phyloP scores from a whole-genome alignment of 2,797 vertebrate species.

The Micrastur ruficollis region DNA sequence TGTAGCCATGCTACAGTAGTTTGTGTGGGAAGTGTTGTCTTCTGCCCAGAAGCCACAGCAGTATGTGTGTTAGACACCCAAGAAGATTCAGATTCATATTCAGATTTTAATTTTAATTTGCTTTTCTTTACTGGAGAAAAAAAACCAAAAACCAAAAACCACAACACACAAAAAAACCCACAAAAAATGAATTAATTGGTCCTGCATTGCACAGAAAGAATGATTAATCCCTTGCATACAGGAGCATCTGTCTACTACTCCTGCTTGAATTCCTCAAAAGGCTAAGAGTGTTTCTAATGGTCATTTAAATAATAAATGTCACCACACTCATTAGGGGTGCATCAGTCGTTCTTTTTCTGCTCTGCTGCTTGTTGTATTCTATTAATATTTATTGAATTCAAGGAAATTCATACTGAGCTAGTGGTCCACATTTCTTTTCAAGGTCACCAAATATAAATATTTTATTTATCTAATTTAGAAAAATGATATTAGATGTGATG shows the following conservation, averaged over 20 bases:
- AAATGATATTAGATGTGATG: neutral
- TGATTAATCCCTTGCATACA: conserved; percentile 27
- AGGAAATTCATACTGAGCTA: conserved; percentile 29
- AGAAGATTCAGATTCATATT: neutral
- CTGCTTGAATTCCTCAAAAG: conserved; percentile 46
- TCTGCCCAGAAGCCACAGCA: neutral
- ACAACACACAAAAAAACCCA: neutral
- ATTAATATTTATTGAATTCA: conserved; percentile 69
- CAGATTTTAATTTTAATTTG: neutral
- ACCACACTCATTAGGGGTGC: conserved; percentile 42
- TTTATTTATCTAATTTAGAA: conserved; percentile 63
- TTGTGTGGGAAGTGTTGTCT: neutral
- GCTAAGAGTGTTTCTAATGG: conserved; percentile 58
- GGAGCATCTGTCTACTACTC: conserved; percentile 41
- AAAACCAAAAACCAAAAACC: neutral
- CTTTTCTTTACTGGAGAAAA: neutral
- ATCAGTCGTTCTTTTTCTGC: conserved; percentile 42
- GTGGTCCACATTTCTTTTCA: conserved; percentile 50
- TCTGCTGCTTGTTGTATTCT: conserved; percentile 56
- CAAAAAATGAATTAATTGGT: neutral
- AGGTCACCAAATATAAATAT: conserved; percentile 64
- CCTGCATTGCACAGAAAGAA: neutral
- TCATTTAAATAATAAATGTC: conserved; percentile 71
- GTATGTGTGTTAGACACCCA: neutral
- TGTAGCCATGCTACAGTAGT: neutral